Conservation (phyloP, 2,797 vertebrate genomes). For the Pangasius mekongensis region DNA sequence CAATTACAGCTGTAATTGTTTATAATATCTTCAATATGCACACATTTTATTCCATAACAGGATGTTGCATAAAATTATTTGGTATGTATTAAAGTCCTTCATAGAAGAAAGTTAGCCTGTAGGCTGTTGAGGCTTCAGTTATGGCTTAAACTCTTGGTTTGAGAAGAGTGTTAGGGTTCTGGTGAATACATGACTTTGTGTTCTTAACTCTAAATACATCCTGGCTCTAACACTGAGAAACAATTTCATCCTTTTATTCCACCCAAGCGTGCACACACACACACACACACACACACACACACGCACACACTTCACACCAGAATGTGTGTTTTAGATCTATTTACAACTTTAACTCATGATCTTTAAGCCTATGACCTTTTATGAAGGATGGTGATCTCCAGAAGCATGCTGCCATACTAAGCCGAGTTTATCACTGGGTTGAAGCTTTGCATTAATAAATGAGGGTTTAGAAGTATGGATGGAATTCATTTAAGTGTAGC, state of each 20-base stretch:
- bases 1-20: neutral
- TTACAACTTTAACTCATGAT: constrained; percentile 19
- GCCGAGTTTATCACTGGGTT: neutral
- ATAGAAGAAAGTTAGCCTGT: neutral
- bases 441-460: constrained; percentile 14
- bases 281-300: neutral
- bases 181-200: neutral
- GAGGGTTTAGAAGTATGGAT: neutral
- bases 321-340: neutral
- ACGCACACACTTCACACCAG: neutral
- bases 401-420: neutral
- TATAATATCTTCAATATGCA: neutral
- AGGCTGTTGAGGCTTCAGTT: neutral
- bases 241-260: neutral
- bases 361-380: constrained; percentile 8
- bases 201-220: neutral
- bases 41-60: neutral
- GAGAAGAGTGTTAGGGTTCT: neutral
- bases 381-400: neutral
- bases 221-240: neutral
- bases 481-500: neutral
- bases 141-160: neutral
- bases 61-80: neutral
- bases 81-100: neutral
- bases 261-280: neutral